Evolutionary conservation across 1,140 invertebrate genomes (phyloP), one percentile per base, ranked within the genome.

Genomic region (Zelostemma sp.): DNA sequence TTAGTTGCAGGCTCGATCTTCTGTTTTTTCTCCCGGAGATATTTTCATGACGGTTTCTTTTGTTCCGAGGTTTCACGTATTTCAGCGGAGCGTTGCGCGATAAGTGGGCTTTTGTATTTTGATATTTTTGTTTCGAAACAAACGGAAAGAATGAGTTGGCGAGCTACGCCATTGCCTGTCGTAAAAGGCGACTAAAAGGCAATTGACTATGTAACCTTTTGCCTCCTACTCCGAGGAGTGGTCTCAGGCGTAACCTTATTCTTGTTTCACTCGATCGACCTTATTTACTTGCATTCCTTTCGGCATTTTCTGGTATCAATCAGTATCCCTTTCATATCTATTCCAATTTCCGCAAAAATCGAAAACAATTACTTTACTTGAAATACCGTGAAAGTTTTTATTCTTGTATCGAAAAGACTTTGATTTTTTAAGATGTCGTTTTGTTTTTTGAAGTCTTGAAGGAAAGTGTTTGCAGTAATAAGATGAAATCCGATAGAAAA

Each of bases 131-230:
- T 72, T 72, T 68, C 58, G 65, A 68, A 72, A 72, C 35, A 56
- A 50, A 61, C 55, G 38, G 47, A 53, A 57, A 19, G 45, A 72
- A 48, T 58, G 54, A 72, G 65, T 59, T 65, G 35, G 15, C 43
- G 43, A 46, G 43, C 43, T 46, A 19, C 43, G 43, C 43, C 18
- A 19, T 19, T 19, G 43, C 43, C 14, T 57, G 65, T 73, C 65
- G 70, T 73, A 73, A 73, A 73, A 73, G 70, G 70, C 71, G 71
- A 73, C 70, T 73, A 68, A 73, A 73, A 73, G 62, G 70, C 70
- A 62, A 73, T 73, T 53, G 65, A 58, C 70, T 68, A 55, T 55
- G 58, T 73, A 68, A 73, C 70, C 70, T 73, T 73, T 73, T 73
- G 68, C 70, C 65, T 73, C 70, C 53, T 54, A 68, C 53, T 62